A percentile compares a stretch with the other conserved stretches of the same genome.
These are phyloP conservation scores for Acanthosepion pharaonis DNA, from an alignment of 2,888 invertebrate species.

Conservation along the genomic window DNA sequence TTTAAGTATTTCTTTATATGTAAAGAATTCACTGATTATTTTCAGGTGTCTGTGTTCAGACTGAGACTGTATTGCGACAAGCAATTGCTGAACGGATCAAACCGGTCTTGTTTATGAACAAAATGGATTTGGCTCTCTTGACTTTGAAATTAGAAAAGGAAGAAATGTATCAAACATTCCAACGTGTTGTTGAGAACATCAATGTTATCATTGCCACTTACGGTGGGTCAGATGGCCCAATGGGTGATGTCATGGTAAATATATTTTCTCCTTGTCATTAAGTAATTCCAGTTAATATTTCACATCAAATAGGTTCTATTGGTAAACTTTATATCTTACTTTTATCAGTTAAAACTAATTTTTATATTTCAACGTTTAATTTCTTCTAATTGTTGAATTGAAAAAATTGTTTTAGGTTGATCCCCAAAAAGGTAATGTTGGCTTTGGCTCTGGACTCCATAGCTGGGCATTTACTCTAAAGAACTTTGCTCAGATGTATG, in stretches of 20 bases:
- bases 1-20: background rate
- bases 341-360: too few relatives aligned
- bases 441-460: conserved; percentile 99
- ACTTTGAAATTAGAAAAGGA: conserved; percentile 97
- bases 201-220: conserved; percentile 99
- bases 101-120: conserved; percentile 99
- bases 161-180: conserved; percentile 98
- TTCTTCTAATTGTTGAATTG: background rate
- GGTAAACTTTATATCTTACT: background rate
- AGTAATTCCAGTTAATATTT: background rate
- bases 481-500: conserved; percentile 99
- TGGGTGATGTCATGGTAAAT: conserved; percentile 96
- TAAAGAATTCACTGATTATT: background rate
- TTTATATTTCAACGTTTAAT: background rate
- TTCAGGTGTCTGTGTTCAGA: conserved; percentile 98
- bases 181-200: conserved; percentile 99
- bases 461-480: conserved; percentile 99
- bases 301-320: background rate
- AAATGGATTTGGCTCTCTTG: conserved; percentile 99
- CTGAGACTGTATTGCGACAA: conserved; percentile 99
- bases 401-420: conserved; percentile 80
- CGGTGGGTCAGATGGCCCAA: conserved; percentile 95
- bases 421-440: conserved; percentile 98
- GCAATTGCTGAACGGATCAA: conserved; percentile 99
- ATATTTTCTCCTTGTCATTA: background rate